Percentiles rank a stretch among this genome's conserved stretches.
Evolutionary conservation across 1,140 invertebrate genomes (phyloP).

Genomic region (Ectropis grisescens): DNA sequence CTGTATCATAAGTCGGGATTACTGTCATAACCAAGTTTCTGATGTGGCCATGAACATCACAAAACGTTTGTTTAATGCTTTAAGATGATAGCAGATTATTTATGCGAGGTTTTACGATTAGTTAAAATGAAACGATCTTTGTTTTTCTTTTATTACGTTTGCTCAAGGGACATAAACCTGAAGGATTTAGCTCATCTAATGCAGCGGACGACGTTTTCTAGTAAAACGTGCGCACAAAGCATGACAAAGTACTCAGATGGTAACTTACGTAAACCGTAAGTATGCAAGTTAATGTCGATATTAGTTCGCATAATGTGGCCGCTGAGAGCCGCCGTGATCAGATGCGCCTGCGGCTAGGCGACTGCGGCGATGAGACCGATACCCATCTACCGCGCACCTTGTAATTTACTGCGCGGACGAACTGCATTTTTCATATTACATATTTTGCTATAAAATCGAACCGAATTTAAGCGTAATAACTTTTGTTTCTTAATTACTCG

Average conservation of each 20-base stretch:
- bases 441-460: no score
- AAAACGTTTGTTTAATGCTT: constrained; percentile 52
- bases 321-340: constrained; percentile 28
- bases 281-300: constrained; percentile 25
- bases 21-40: constrained; percentile 41
- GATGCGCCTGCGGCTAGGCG: constrained; percentile 41
- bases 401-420: constrained; percentile 42
- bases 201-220: no score
- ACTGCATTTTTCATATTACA: constrained; percentile 9
- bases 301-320: constrained; percentile 38
- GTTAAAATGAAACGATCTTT: constrained; percentile 14
- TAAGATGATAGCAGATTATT: constrained; percentile 36
- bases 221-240: no score
- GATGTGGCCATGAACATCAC: constrained; percentile 28
- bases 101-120: constrained; percentile 20
- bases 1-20: constrained; percentile 49
- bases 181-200: no score
- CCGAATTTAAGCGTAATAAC: no score
- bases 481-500: constrained; percentile 6
- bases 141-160: constrained; percentile 9
- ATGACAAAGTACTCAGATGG: no score
- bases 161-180: no score
- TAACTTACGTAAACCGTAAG: no score
- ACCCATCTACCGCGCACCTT: constrained; percentile 35
- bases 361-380: constrained; percentile 36